Conservation (phyloP, 1,140 invertebrate genomes). For the Xylocopa sonorina region DNA sequence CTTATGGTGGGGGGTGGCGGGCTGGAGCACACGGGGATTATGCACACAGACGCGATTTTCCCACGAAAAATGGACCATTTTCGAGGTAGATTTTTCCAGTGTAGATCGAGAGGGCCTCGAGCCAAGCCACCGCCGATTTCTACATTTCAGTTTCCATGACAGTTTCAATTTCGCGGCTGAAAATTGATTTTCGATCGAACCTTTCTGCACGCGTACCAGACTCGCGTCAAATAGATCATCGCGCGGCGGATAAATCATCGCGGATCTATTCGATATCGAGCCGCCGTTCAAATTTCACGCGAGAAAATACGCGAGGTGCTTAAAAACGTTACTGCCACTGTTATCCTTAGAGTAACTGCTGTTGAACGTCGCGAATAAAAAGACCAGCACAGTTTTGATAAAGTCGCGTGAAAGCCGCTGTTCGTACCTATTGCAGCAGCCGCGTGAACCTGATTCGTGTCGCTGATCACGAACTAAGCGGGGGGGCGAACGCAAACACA, state of each 20-base stretch:
- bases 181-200: neutral
- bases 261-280: neutral
- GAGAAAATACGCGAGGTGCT: too few relatives aligned
- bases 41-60: constrained; percentile 8
- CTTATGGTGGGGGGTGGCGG: too few relatives aligned
- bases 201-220: too few relatives aligned
- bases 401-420: neutral
- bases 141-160: neutral
- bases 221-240: too few relatives aligned
- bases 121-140: neutral
- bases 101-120: too few relatives aligned
- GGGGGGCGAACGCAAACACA: neutral
- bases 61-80: neutral
- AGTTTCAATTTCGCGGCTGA: neutral
- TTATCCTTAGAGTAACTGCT: neutral
- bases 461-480: constrained; percentile 5
- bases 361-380: too few relatives aligned
- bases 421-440: neutral
- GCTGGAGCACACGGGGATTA: neutral
- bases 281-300: too few relatives aligned
- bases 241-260: too few relatives aligned
- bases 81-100: too few relatives aligned
- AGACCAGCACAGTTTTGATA: too few relatives aligned
- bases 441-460: neutral
- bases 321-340: too few relatives aligned